Evolutionary conservation across 1,140 invertebrate genomes (phyloP).

Genomic region (Heliothis subflexa): DNA sequence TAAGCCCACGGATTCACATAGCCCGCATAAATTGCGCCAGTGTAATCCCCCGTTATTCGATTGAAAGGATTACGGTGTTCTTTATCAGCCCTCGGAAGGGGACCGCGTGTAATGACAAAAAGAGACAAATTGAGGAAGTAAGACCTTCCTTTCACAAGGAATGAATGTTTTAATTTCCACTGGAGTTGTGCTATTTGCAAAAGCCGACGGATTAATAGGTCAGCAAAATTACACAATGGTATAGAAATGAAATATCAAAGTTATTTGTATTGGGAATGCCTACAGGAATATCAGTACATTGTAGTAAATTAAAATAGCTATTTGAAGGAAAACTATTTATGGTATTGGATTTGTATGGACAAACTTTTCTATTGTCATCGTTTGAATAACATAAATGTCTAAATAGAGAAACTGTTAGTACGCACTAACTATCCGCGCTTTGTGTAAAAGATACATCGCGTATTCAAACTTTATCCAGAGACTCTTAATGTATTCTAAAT

Average conservation of each 20-base stretch:
- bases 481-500: conserved; percentile 38
- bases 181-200: conserved; percentile 3
- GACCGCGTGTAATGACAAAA: conserved; percentile 54
- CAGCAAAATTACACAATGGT: neutral
- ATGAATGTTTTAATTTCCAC: conserved; percentile 38
- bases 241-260: neutral
- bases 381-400: conserved; percentile 5
- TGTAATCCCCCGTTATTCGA: conserved; percentile 62
- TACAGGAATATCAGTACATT: neutral
- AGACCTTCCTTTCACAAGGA: conserved; percentile 49
- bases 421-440: conserved; percentile 1
- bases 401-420: neutral
- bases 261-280: neutral
- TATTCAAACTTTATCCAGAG: conserved; percentile 28
- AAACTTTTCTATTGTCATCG: conserved; percentile 24
- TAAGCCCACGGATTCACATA: conserved; percentile 26
- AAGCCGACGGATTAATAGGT: neutral
- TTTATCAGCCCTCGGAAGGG: conserved; percentile 66
- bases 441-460: conserved; percentile 13
- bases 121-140: conserved; percentile 67
- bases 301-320: neutral
- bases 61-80: conserved; percentile 71
- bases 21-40: conserved; percentile 54
- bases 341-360: conserved; percentile 14
- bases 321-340: conserved; percentile 14